phyloP scores from a whole-genome alignment of 2,888 invertebrate species.

The Zhengitettix transpicula region DNA sequence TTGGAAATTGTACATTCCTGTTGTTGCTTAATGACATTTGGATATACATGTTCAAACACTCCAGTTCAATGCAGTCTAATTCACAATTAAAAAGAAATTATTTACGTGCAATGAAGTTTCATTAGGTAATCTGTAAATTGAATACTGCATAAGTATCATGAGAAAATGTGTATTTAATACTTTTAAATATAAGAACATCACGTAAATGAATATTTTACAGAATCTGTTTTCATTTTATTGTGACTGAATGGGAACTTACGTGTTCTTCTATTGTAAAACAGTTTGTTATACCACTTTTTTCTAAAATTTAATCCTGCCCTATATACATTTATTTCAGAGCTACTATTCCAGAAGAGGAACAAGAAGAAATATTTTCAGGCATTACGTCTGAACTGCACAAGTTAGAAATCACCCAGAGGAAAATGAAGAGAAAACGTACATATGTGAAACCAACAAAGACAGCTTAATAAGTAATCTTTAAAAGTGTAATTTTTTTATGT shows the following conservation, averaged over 20 bases:
- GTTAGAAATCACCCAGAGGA: constrained; percentile 45
- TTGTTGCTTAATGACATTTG: no score
- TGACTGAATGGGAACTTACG: not conserved
- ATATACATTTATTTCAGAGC: constrained; percentile 31
- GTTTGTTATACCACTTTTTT: not conserved
- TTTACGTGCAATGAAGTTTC: no score
- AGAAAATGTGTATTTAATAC: no score
- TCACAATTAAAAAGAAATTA: no score
- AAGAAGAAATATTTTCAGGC: constrained; percentile 69
- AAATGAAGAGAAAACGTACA: constrained; percentile 40
- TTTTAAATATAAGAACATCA: no score
- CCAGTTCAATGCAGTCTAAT: no score
- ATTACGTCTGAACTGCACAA: constrained; percentile 58
- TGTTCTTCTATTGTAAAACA: not conserved
- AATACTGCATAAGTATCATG: no score
- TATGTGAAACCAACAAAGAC: constrained; percentile 43
- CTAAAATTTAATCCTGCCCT: not conserved
- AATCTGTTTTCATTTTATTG: not conserved
- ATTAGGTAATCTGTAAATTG: no score
- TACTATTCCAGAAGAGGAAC: constrained; percentile 79
- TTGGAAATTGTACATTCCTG: no score
- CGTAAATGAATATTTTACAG: not conserved
- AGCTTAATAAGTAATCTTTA: constrained; percentile 25
- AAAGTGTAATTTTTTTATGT: no score
- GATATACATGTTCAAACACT: no score